Base-by-base conservation (phyloP, 2,888 invertebrate genomes). In the Iphiclides podalirius region DNA sequence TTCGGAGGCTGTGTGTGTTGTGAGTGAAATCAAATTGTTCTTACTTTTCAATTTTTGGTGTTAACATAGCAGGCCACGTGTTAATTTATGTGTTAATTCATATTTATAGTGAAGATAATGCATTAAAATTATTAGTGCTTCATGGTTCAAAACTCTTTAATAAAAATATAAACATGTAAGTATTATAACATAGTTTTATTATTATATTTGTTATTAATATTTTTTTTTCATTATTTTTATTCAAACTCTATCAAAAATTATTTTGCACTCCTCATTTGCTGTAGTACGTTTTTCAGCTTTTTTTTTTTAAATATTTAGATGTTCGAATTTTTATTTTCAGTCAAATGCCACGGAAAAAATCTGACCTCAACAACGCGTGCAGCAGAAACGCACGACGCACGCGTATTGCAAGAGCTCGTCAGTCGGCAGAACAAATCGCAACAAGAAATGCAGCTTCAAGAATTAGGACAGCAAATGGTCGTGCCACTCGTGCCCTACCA, bases 291-390 rank as follows among this genome's bases (percentile, higher is more conserved):
- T 57, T 57, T 52, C 35, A 54, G 51, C 46, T 53, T 35, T 28
- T 52, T 41, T 52, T 54, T 35, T 13, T 35, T 20, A 20, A 35
- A 35, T 46, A 52, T 52, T 49, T 52, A 49, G 49, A 45, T 41
- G 44, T 40, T 49, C 47, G 34, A 52, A 39, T 51, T 47, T 47
- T 51, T 51, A 46, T 58, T 54, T 55, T 59, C 53, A 59, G 59
- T 52, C 26, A 39, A 59, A 61, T 60, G 59, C 57, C 61, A 56
- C 61, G 40, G 57, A 64, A 60, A 60, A 64, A 60, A 59, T 60
- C 60, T 61, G 58, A 62, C 54, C 61, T 64, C 58, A 57, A 60
- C 56, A 61, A 61, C 52, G 57, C 52, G 52, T 36, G 59, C 28
- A 61, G 38, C 59, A 58, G 17, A 61, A 43, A n/a, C 54, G 13